A percentile compares a stretch with the other conserved stretches of the same genome.
These are phyloP conservation scores for Melinaea menophilus DNA, from an alignment of 2,888 invertebrate genomes.

Conservation along the genomic window DNA sequence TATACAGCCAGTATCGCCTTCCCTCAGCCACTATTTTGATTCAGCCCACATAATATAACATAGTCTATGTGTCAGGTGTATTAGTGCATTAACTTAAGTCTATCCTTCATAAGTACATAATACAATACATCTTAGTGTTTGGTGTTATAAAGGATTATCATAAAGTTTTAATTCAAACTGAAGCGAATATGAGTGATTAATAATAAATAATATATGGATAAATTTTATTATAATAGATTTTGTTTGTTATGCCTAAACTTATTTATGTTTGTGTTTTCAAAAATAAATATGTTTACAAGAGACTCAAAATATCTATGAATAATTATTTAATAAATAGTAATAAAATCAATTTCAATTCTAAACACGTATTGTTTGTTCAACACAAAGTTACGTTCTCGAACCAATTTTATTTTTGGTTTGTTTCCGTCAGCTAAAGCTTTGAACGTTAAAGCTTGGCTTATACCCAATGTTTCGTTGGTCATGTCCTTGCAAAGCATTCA, in stretches of 20 bases:
- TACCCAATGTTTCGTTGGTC: conserved; percentile 52
- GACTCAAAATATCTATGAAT: too few species aligned
- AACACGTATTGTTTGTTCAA: neutral
- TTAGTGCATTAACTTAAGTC: conserved; percentile 35
- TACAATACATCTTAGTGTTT: conserved; percentile 21
- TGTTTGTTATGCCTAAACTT: too few species aligned
- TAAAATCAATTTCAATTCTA: too few species aligned
- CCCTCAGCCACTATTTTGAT: conserved; percentile 61
- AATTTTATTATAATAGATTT: too few species aligned
- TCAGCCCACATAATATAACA: conserved; percentile 59
- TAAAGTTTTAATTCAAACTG: too few species aligned
- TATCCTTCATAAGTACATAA: conserved; percentile 22
- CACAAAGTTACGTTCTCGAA: conserved; percentile 17
- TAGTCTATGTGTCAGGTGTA: conserved; percentile 46
- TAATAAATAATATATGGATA: too few species aligned
- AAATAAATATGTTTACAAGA: too few species aligned
- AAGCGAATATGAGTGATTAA: too few species aligned
- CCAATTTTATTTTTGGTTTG: conserved; percentile 42
- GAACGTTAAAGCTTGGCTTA: conserved; percentile 46
- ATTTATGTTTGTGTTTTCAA: too few species aligned
- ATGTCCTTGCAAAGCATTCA: conserved; percentile 44
- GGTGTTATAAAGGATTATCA: conserved; percentile 9
- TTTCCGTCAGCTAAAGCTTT: conserved; percentile 45
- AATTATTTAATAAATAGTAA: too few species aligned
- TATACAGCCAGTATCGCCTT: conserved; percentile 60